Percentiles rank a stretch among this genome's conserved stretches.
phyloP scores from a whole-genome alignment of 2,888 invertebrate species.

The Phaonia tiefii region DNA sequence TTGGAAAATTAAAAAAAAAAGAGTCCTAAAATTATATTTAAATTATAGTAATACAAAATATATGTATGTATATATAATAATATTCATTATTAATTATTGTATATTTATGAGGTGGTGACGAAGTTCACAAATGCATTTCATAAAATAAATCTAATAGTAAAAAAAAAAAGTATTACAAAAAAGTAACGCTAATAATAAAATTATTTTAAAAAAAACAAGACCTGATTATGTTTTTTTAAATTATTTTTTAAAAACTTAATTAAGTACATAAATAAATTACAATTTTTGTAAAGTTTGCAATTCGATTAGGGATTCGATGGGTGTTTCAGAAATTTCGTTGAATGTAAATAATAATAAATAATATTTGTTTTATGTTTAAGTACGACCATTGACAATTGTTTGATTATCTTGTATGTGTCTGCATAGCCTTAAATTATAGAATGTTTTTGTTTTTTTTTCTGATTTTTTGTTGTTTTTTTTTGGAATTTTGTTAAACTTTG shows the following conservation, averaged over 20 bases:
- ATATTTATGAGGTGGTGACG: slow-evolving; percentile 53
- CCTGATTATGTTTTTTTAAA: slow-evolving; percentile 51
- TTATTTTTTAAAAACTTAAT: slow-evolving; percentile 43
- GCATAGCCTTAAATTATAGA: too few species aligned
- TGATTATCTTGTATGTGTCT: too few species aligned
- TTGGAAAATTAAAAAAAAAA: too few species aligned
- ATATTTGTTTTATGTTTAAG: too few species aligned
- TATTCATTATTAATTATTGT: neutral
- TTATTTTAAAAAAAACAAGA: slow-evolving; percentile 47
- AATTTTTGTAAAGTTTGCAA: slow-evolving; percentile 32
- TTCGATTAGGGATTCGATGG: slow-evolving; percentile 27
- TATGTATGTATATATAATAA: slow-evolving; percentile 46
- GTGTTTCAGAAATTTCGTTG: too few species aligned
- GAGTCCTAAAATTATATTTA: slow-evolving; percentile 10
- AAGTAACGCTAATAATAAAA: slow-evolving; percentile 24
- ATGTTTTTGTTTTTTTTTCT: too few species aligned
- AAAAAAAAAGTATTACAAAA: slow-evolving; percentile 29
- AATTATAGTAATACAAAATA: slow-evolving; percentile 44
- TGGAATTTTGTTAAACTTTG: too few species aligned
- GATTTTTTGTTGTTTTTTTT: too few species aligned
- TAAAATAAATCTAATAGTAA: slow-evolving; percentile 7
- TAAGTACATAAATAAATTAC: slow-evolving; percentile 64
- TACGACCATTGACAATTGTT: slow-evolving; percentile 1
- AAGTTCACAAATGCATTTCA: slow-evolving; percentile 53
- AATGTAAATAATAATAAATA: too few species aligned